Base-by-base conservation (phyloP, 2,113 vertebrate species). In the Halcyon senegalensis region DNA sequence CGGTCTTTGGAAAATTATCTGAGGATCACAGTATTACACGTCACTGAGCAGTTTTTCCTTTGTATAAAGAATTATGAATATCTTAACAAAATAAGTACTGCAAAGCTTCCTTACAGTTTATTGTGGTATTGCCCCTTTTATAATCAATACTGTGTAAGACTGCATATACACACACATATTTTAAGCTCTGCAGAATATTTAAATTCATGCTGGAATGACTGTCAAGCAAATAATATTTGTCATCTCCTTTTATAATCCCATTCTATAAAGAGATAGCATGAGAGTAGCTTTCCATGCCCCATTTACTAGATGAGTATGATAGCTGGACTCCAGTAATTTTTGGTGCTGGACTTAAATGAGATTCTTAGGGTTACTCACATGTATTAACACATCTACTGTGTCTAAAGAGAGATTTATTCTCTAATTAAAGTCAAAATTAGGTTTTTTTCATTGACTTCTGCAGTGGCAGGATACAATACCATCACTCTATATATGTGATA, bases 151-250 rank as follows among this genome's bases (percentile, higher is more conserved):
- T 41, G 17, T 59, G 13, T 63, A 83, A 53, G 27, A 63, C 13
- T 68, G 62, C 2, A 4, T 55, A 30, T 31, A 35, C 18, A 70
- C 33, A 90, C 7, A 56, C 17, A 44, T 5, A 17, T 43, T 73
- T 84, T 88, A 79, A 90, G n/a, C 6, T 74, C 55, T 70, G 51
- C 43, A 77, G 88, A 93, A 82, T 90, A 84, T 77, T 93, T 73
- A 55, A 89, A 77, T 94, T 90, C 33, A 80, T 87, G 48, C 35
- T 79, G 86, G 62, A 75, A 20, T 84, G 50, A 50, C 88, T 90
- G 75, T 64, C 77, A 72, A 55, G 56, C 79, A 94, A 94, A 93
- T 88, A 94, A 73, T 67, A 64, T 87, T 89, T 72, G 25, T 91
- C 60, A 78, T 74, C 53, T 74, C 31, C 33, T 89, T 93, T 93